These are phyloP conservation scores for Dolichallabes microphthalmus DNA, from an alignment of 2,113 vertebrate genomes.

Conservation along the genomic window DNA sequence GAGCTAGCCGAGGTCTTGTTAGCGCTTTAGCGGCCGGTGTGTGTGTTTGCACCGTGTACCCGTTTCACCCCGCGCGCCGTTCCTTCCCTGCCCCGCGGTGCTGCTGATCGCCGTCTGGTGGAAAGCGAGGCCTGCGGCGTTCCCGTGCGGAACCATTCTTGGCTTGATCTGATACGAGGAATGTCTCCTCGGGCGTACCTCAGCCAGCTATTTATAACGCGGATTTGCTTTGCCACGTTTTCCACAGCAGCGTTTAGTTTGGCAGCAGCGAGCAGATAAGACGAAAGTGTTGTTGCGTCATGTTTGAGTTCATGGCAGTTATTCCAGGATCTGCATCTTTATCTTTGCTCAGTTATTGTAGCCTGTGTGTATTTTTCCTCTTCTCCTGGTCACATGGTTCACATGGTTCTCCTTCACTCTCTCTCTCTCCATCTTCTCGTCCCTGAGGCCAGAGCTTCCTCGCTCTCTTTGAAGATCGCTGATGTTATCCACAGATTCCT, in stretches of 20 bases:
- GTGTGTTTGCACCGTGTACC: slow-evolving; percentile 12
- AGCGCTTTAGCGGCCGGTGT: not conserved
- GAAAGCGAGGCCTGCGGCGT: slow-evolving; percentile 43
- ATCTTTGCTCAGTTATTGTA: not conserved
- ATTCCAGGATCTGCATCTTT: not conserved
- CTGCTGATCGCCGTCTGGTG: slow-evolving; percentile 29
- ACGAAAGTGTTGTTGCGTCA: not conserved
- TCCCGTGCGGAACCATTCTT: slow-evolving; percentile 33
- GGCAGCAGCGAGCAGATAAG: not conserved
- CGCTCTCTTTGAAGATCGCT: slow-evolving; percentile 25
- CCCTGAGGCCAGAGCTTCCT: slow-evolving; percentile 5
- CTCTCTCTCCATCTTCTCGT: not conserved
- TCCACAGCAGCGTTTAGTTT: not conserved
- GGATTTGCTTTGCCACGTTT: slow-evolving; percentile 28
- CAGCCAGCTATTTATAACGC: slow-evolving; percentile 35
- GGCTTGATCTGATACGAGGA: slow-evolving; percentile 23
- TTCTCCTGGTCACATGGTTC: slow-evolving; percentile 18
- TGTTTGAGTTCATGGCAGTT: not conserved
- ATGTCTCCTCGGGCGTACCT: slow-evolving; percentile 17
- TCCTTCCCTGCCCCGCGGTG: slow-evolving; percentile 2
- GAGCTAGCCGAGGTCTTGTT: not conserved
- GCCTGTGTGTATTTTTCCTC: not conserved
- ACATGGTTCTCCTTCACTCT: slow-evolving; percentile 9
- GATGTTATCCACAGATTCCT: slow-evolving; percentile 25
- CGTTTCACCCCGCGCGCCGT: slow-evolving; percentile 18